A percentile compares a stretch with the other conserved stretches of the same genome.
phyloP scores from a whole-genome alignment of 2,888 invertebrate genomes.

The Sicus ferrugineus region DNA sequence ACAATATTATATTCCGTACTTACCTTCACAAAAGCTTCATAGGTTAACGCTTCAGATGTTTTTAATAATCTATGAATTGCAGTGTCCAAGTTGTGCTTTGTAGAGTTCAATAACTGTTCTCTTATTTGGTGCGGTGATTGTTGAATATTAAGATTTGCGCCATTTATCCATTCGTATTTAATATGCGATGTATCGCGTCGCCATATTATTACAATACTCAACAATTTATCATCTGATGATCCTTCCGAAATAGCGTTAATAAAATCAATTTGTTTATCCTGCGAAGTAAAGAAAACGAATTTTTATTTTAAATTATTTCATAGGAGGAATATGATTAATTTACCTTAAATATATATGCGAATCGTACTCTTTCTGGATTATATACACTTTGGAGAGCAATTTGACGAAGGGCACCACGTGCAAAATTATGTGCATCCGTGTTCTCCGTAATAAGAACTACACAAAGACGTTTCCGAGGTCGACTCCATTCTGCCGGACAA shows the following conservation, averaged over 20 bases:
- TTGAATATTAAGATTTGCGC: slow-evolving; percentile 56
- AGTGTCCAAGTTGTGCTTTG: slow-evolving; percentile 75
- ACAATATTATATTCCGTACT: slow-evolving; percentile 19
- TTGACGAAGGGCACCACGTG: slow-evolving; percentile 74
- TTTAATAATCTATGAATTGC: slow-evolving; percentile 76
- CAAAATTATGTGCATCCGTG: slow-evolving; percentile 62
- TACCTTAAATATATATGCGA: slow-evolving; percentile 89
- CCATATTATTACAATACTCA: slow-evolving; percentile 90
- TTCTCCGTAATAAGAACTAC: slow-evolving; percentile 81
- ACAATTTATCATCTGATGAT: slow-evolving; percentile 70
- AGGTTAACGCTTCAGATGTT: slow-evolving; percentile 77
- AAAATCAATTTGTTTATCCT: slow-evolving; percentile 77
- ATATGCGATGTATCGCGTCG: slow-evolving; percentile 84
- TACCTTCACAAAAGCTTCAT: slow-evolving; percentile 82
- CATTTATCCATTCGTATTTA: slow-evolving; percentile 86
- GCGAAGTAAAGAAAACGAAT: slow-evolving; percentile 11
- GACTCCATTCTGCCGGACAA: slow-evolving; percentile 89
- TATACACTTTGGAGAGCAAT: slow-evolving; percentile 76
- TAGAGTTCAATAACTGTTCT: slow-evolving; percentile 72
- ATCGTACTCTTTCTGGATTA: slow-evolving; percentile 76
- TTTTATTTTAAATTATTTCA: too few relatives aligned
- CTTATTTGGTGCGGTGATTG: slow-evolving; percentile 59
- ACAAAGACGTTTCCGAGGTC: slow-evolving; percentile 77
- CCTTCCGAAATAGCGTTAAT: slow-evolving; percentile 70
- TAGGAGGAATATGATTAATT: slow-evolving; percentile 42